phyloP scores from a whole-genome alignment of 1,140 invertebrate genomes.

The Gerris buenoi region DNA sequence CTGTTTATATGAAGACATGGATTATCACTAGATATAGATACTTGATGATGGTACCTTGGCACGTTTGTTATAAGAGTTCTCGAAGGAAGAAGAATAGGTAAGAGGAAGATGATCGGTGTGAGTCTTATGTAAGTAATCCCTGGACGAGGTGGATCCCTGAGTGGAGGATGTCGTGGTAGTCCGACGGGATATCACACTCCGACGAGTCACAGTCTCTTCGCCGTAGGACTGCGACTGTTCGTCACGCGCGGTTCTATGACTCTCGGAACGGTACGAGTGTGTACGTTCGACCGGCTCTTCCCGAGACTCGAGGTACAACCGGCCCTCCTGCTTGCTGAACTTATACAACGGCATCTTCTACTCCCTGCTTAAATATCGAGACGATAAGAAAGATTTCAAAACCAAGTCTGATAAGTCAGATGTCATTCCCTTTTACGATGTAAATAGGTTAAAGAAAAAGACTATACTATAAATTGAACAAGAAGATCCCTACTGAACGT shows the following conservation, averaged over 20 bases:
- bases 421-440: no score
- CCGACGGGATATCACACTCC: neutral
- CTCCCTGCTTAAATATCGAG: no score
- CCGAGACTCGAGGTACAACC: neutral
- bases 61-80: neutral
- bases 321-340: neutral
- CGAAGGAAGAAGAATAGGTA: neutral
- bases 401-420: no score
- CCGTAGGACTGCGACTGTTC: neutral
- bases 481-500: no score
- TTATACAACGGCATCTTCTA: slow-evolving; percentile 1
- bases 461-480: no score
- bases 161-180: neutral
- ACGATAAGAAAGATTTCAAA: no score
- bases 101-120: neutral
- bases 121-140: neutral
- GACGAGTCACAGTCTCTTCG: neutral
- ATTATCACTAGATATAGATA: no score
- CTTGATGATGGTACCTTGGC: neutral
- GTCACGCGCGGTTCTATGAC: neutral
- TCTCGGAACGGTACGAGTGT: neutral
- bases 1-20: no score
- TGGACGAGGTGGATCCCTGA: neutral
- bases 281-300: neutral
- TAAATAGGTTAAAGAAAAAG: no score